Evolutionary conservation across 2,113 vertebrate species (phyloP), one percentile per base, ranked within the genome.

Genomic region (Lycocorax pyrrhopterus): DNA sequence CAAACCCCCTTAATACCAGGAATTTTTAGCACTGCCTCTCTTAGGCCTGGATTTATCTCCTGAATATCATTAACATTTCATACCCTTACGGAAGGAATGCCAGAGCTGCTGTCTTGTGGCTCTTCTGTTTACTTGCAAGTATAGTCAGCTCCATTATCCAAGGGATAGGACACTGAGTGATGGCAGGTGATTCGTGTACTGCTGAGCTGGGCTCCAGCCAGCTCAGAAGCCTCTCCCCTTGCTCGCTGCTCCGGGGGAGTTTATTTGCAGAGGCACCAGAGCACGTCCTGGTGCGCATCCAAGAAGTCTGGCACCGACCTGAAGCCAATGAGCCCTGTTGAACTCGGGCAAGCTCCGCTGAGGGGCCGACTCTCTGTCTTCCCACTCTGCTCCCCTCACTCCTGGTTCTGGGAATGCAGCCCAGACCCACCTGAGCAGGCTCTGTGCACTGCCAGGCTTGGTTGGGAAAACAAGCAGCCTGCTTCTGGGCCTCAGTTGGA

Each of bases 351-450:
- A 51, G 60, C 39, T 49, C 78, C 5, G 8, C 1, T 49, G 62
- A 94, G 87, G 73, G 44, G 78, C 71, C 0, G 1, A 32, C 60
- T 75, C 62, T 71, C 62, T 9, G 2, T 32, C 77, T 77, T 84
- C 46, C 44, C 69, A 68, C 39, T 9, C 1, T 17, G 41, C 22
- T 76, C 41, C 37, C 35, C 69, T 93, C 71, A 15, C 41, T 72
- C 56, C 58, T 73, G 58, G 52, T 41, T 85, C 95, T 87, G 94
- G 94, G 92, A 96, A 96, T 1, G 1, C 53, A 76, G 94, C 90
- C 87, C 94, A 95, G 87, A 64, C 71, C 75, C 71, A 94, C 92
- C 87, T 88, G 85, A 82, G 62, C 56, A 78, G 52, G 73, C 44
- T 87, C 35, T 76, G 49, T 4, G 6, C 15, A 2, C 43, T 60